Percentiles rank a stretch among this genome's conserved stretches.
phyloP scores from a whole-genome alignment of 2,113 vertebrate species.

The Elgaria multicarinata region DNA sequence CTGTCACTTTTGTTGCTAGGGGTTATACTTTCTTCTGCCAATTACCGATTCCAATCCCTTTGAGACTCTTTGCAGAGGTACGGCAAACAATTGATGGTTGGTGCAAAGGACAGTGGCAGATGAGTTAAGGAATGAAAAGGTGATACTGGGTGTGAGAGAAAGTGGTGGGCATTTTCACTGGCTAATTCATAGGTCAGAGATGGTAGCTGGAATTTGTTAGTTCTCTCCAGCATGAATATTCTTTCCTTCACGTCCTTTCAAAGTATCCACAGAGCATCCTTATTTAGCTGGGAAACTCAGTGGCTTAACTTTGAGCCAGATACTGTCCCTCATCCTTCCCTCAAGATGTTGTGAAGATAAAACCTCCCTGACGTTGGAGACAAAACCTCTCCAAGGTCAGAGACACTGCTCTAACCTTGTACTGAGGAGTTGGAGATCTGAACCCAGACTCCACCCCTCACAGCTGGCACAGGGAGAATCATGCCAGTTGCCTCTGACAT shows the following conservation, averaged over 20 bases:
- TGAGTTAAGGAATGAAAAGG: not conserved
- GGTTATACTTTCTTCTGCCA: not conserved
- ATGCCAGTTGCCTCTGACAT: too few species aligned
- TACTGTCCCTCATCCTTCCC: too few species aligned
- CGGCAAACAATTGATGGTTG: not conserved
- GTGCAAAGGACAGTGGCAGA: not conserved
- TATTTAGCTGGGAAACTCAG: not conserved
- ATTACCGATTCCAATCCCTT: not conserved
- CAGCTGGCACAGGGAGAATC: too few species aligned
- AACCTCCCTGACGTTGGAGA: too few species aligned
- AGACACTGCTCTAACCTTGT: too few species aligned
- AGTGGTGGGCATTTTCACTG: not conserved
- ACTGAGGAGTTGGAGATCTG: too few species aligned
- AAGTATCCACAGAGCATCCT: not conserved
- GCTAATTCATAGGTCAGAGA: not conserved
- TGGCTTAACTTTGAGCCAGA: not conserved
- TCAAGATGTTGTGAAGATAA: too few species aligned
- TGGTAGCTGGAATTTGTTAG: not conserved
- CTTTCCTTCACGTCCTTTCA: not conserved
- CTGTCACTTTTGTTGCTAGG: not conserved
- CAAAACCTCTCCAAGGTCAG: too few species aligned
- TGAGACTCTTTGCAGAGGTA: not conserved
- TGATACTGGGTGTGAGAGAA: not conserved
- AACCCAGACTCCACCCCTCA: too few species aligned
- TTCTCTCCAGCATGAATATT: not conserved